Conservation (phyloP, 2,888 invertebrate species). For the Sinhomidia bicolor region DNA sequence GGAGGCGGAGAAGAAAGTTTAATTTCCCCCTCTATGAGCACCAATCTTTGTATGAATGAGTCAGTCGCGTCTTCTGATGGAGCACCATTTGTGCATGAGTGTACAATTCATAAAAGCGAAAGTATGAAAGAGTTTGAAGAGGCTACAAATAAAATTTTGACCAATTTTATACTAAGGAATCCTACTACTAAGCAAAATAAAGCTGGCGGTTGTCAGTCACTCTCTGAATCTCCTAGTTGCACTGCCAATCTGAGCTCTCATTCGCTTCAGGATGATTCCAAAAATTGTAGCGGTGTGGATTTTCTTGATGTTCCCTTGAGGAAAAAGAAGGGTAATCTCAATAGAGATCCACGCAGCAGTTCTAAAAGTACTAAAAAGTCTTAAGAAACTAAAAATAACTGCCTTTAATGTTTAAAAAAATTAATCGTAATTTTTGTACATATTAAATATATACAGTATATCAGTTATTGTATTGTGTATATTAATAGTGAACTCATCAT, state of each 20-base stretch:
- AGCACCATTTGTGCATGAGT: slow-evolving; percentile 71
- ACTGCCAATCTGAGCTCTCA: slow-evolving; percentile 71
- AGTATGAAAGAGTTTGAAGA: slow-evolving; percentile 77
- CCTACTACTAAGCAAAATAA: slow-evolving; percentile 61
- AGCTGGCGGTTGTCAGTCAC: slow-evolving; percentile 42
- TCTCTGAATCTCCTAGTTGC: slow-evolving; percentile 70
- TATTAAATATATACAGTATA: slow-evolving; percentile 9
- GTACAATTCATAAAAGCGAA: slow-evolving; percentile 77
- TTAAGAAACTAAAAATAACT: slow-evolving; percentile 64
- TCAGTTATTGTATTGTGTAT: neutral
- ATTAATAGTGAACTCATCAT: slow-evolving; percentile 9
- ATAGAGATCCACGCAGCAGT: slow-evolving; percentile 76
- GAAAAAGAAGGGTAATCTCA: slow-evolving; percentile 74
- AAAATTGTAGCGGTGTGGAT: slow-evolving; percentile 67
- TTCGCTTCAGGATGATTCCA: slow-evolving; percentile 75
- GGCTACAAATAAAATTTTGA: slow-evolving; percentile 72
- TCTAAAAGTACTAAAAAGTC: slow-evolving; percentile 77
- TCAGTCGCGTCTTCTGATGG: slow-evolving; percentile 47
- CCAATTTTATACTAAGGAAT: slow-evolving; percentile 75
- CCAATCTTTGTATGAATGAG: slow-evolving; percentile 69
- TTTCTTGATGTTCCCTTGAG: slow-evolving; percentile 78
- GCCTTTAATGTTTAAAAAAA: slow-evolving; percentile 37
- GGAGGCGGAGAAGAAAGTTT: slow-evolving; percentile 62
- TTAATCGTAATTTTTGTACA: slow-evolving; percentile 64
- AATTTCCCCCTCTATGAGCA: slow-evolving; percentile 73